Base-by-base conservation (phyloP, 2,888 invertebrate genomes). In the Ichneumon xanthorius region DNA sequence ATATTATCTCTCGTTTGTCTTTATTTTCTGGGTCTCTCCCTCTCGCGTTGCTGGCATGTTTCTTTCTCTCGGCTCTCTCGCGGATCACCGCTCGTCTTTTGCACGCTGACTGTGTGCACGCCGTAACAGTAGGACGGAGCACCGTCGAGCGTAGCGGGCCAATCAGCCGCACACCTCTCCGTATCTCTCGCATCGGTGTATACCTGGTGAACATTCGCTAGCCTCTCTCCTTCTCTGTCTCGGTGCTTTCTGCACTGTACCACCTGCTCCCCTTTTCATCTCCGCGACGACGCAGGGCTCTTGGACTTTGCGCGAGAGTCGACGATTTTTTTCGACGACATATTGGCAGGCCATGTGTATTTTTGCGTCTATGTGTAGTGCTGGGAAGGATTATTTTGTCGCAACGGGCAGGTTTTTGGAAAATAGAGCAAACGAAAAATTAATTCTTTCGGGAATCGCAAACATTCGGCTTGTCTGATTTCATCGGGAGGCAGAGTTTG, bases 161-260 rank as follows among this genome's bases (percentile, higher is more conserved):
- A 93, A 93, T 93, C 93, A 92, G 93, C 91, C 91, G 90, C 88
- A 92, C 92, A 92, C 92, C 91, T 83, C 68, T 83, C 68, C 72
- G 48, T 80, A 68, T 80, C 71, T 70, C 70, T 75, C 75, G 71
- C 71, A 72, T 67, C 55, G 75, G 89, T 90, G 89, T 92, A 89
- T 92, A 91, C 92, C 92, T 91, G 91, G 89, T 89, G 90, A 90
- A 83, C 68, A 48, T 53, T 78, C 67, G 71, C 26, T 71, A n/a
- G 71, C 48, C 90, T 55, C 19, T 55, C 19, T 53, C 19, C 7
- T 1, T 50, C 50, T 50, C 55, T 2, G 0, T 26, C 55, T 26
- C 22, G 5, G 22, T 89, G 90, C 91, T 89, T 90, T 91, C 90
- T 89, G 89, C 90, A 89, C 89, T 14, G 37, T 67, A 90, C 90